These are phyloP conservation scores for Alosa sapidissima DNA, from an alignment of 2,797 vertebrate genomes.

Conservation along the genomic window DNA sequence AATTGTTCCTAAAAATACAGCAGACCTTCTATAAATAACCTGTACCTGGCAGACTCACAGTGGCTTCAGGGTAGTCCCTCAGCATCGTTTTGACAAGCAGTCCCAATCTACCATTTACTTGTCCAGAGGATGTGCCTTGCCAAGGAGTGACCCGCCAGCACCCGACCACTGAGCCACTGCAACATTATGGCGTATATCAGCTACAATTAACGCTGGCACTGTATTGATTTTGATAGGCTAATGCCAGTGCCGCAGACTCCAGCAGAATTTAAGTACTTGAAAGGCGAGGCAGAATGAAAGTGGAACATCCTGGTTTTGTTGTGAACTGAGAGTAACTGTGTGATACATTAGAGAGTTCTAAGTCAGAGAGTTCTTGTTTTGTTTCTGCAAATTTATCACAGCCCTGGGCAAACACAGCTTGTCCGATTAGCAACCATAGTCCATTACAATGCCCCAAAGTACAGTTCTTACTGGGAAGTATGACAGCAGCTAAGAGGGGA, in stretches of 20 bases:
- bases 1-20: constrained; percentile 17
- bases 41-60: background rate
- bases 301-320: background rate
- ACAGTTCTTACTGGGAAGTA: no score
- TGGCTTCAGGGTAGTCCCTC: background rate
- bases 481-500: no score
- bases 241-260: background rate
- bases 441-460: no score
- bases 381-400: background rate
- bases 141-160: background rate
- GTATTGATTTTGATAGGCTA: background rate
- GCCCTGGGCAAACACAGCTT: background rate
- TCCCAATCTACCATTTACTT: background rate
- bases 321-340: background rate
- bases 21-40: constrained; percentile 17
- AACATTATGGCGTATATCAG: background rate
- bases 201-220: background rate
- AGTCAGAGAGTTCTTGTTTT: background rate
- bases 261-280: background rate
- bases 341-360: no score
- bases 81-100: constrained; percentile 7
- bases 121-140: background rate
- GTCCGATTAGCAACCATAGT: no score
- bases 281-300: background rate
- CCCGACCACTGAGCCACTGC: background rate